A percentile compares a stretch with the other conserved stretches of the same genome.
phyloP scores from a whole-genome alignment of 1,140 invertebrate genomes.

The Globodera ellingtonae region DNA sequence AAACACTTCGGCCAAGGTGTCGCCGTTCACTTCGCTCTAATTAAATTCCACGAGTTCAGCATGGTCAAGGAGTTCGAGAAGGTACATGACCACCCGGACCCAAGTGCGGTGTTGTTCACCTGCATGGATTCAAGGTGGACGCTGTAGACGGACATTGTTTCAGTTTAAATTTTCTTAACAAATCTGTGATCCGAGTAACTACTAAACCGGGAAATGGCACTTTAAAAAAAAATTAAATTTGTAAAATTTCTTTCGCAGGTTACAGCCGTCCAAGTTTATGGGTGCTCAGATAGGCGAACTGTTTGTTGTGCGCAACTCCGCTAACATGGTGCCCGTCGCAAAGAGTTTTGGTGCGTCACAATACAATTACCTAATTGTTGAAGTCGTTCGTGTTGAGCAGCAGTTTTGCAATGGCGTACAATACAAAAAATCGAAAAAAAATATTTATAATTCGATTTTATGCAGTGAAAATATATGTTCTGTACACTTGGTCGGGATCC shows the following conservation, averaged over 20 bases:
- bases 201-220: too few species aligned
- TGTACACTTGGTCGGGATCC: too few species aligned
- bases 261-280: slow-evolving; percentile 91
- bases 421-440: too few species aligned
- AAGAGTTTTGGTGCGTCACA: slow-evolving; percentile 73
- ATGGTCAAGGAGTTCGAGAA: slow-evolving; percentile 63
- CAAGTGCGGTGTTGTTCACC: slow-evolving; percentile 91
- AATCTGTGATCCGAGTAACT: too few species aligned
- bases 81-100: slow-evolving; percentile 72
- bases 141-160: too few species aligned
- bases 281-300: slow-evolving; percentile 93
- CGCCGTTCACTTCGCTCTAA: not conserved
- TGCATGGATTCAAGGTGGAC: slow-evolving; percentile 78
- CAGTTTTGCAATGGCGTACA: too few species aligned
- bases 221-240: too few species aligned
- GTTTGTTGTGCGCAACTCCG: slow-evolving; percentile 94
- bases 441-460: too few species aligned
- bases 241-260: slow-evolving; percentile 67
- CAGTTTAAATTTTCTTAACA: too few species aligned
- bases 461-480: too few species aligned
- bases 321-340: slow-evolving; percentile 87
- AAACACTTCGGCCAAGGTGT: slow-evolving; percentile 49
- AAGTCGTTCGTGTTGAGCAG: too few species aligned
- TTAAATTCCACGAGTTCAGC: slow-evolving; percentile 24
- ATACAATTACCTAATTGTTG: too few species aligned